Base-by-base conservation (phyloP, 2,888 invertebrate species). In the Platypus cylindrus region DNA sequence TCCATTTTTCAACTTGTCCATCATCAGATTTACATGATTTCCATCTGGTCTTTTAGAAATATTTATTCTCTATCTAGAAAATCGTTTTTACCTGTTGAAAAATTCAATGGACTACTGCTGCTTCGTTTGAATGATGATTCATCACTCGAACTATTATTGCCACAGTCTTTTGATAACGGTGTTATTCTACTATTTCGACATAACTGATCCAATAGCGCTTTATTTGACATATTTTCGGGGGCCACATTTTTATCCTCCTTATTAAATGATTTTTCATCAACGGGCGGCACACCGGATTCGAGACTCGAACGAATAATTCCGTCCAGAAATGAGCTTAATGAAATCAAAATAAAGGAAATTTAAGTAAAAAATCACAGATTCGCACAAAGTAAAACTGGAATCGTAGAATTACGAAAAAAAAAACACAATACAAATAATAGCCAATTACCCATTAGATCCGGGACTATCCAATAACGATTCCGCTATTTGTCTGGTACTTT, bases 251-350 rank as follows among this genome's bases (percentile, higher is more conserved):
- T 62, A 32, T 67, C 67, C 48, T 67, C 73, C 47, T 67, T 64
- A 38, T 65, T 65, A n/a, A n/a, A n/a, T 36, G 66, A 66, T 55
- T 69, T 70, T 18, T 55, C 68, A 22, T 64, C 62, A 26, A 52
- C 49, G 24, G 54, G 51, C 3, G 67, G 66, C 48, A 74, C 73
- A 3, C 75, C 76, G 20, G 75, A 71, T 58, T 84, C 84, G 41
- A 87, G 65, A 47, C 78, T 81, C 46, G 84, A 82, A 27, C 51
- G 36, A 47, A 87, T 87, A 50, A 86, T 81, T 32, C 83, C 85
- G 55, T 86, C 84, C 32, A 85, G 67, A 58, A 85, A 82, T 52
- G 75, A 67, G n/a, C 82, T 41, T 13, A 24, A 37, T 36, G 11
- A 26, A 15, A 20, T 8, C 13, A 27, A 12, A n/a, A n/a, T n/a